Percentiles rank a stretch among this genome's conserved stretches.
These are phyloP conservation scores for Pteruthius melanotis DNA, from an alignment of 2,113 vertebrate species.

Conservation along the genomic window DNA sequence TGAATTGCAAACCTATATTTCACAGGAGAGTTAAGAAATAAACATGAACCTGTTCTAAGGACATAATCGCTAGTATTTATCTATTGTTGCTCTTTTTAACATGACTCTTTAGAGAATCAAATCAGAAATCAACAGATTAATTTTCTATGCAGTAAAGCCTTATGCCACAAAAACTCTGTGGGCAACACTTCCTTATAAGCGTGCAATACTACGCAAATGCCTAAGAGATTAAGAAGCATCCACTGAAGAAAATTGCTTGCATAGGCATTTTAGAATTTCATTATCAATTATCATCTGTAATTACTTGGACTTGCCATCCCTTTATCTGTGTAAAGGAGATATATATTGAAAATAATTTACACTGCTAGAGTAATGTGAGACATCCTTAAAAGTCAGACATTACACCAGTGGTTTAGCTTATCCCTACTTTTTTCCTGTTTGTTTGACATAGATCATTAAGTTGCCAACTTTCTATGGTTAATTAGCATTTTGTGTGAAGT, in stretches of 20 bases:
- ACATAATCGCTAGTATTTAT: background rate
- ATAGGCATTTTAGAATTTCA: background rate
- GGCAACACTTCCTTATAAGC: background rate
- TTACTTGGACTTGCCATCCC: background rate
- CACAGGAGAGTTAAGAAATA: background rate
- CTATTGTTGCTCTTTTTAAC: background rate
- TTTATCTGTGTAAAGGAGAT: background rate
- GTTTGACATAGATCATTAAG: background rate
- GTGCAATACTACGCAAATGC: background rate
- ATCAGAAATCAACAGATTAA: background rate
- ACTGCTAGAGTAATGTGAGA: background rate
- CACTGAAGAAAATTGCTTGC: background rate
- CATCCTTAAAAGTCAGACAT: background rate
- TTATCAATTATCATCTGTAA: background rate
- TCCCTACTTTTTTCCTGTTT: background rate
- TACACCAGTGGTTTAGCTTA: background rate
- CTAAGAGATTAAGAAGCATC: background rate
- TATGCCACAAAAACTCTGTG: background rate
- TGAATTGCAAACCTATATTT: background rate
- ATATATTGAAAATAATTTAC: background rate
- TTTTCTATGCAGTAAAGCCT: background rate
- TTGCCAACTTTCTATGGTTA: background rate
- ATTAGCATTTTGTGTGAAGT: slow-evolving; percentile 25
- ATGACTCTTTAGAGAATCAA: background rate
- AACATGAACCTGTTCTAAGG: background rate